Evolutionary conservation across 2,113 vertebrate species (phyloP).

Genomic region (Caloenas nicobarica): DNA sequence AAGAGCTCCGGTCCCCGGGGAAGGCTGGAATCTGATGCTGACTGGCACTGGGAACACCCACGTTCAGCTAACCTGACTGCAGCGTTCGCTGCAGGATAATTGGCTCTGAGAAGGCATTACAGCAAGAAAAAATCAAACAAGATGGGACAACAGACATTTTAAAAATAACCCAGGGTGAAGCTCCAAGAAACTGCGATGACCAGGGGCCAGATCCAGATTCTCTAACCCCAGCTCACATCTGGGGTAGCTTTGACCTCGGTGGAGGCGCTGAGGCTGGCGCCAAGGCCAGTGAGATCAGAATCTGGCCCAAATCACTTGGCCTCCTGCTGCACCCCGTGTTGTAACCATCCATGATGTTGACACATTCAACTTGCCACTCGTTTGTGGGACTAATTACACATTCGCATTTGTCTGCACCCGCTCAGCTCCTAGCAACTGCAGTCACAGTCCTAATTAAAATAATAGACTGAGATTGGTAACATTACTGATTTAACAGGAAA

Average conservation of each 20-base stretch:
- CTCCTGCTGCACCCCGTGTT: constrained; percentile 20
- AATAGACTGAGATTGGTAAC: constrained; percentile 75
- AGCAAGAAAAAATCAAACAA: background rate
- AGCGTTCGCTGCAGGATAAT: background rate
- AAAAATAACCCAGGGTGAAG: constrained; percentile 34
- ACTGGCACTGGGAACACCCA: constrained; percentile 2
- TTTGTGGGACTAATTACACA: constrained; percentile 71
- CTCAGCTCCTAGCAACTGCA: constrained; percentile 71
- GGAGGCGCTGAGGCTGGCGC: background rate
- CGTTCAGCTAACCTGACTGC: constrained; percentile 13
- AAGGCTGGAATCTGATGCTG: background rate
- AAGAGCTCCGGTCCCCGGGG: constrained; percentile 28
- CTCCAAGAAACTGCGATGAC: background rate
- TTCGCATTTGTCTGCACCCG: constrained; percentile 68
- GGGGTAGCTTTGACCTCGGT: background rate
- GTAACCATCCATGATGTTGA: constrained; percentile 52
- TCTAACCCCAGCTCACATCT: background rate
- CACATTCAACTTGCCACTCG: constrained; percentile 67
- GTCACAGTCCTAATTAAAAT: constrained; percentile 77
- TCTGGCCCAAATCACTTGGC: constrained; percentile 23
- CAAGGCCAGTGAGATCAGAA: background rate
- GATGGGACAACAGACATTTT: constrained; percentile 9
- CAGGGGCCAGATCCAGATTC: background rate
- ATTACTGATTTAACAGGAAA: constrained; percentile 79
- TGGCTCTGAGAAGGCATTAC: background rate